Evolutionary conservation across 2,888 invertebrate genomes (phyloP).

Genomic region (Polydrusus tereticollis): DNA sequence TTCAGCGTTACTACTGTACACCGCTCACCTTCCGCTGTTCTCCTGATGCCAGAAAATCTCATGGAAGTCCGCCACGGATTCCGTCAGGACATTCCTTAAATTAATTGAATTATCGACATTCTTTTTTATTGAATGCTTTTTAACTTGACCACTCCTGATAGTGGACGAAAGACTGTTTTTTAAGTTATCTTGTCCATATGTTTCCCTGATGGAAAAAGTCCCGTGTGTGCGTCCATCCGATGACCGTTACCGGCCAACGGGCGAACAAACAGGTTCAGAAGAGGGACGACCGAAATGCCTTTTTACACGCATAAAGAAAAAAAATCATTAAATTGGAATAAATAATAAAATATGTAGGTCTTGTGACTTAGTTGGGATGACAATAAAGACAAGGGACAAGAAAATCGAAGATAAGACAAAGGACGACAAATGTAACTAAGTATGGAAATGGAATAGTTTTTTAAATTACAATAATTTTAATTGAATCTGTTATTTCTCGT

Average conservation of each 20-base stretch:
- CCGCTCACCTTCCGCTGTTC: slow-evolving; percentile 53
- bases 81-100: slow-evolving; percentile 51
- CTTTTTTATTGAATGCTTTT: not conserved
- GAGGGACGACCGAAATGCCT: slow-evolving; percentile 15
- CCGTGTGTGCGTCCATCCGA: slow-evolving; percentile 32
- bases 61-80: slow-evolving; percentile 62
- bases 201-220: slow-evolving; percentile 40
- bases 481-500: no score
- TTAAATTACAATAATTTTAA: no score
- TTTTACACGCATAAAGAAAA: slow-evolving; percentile 26
- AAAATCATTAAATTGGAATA: not conserved
- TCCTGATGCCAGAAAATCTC: slow-evolving; percentile 57
- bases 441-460: no score
- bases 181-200: slow-evolving; percentile 27
- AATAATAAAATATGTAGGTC: not conserved
- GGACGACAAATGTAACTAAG: no score
- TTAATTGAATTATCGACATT: slow-evolving; percentile 58
- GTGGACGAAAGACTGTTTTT: not conserved
- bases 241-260: slow-evolving; percentile 19
- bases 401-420: no score
- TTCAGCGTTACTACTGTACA: not conserved
- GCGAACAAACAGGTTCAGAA: slow-evolving; percentile 4
- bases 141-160: slow-evolving; percentile 17
- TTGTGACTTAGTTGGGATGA: not conserved
- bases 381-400: no score